Conservation (phyloP, 2,888 invertebrate genomes). For the Orthosia cruda region DNA sequence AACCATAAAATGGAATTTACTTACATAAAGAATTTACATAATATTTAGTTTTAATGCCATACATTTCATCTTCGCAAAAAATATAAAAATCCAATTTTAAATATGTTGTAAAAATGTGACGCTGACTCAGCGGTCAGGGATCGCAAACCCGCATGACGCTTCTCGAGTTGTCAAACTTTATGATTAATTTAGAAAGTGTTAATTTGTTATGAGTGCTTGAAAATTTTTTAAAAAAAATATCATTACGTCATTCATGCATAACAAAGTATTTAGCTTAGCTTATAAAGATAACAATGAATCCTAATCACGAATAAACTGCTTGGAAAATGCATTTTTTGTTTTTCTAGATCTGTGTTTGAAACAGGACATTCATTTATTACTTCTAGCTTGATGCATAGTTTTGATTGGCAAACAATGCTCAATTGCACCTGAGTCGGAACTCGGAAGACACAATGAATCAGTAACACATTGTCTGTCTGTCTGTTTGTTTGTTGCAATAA, state of each 20-base stretch:
- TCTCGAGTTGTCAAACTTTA: neutral
- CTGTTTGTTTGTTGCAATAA: conserved; percentile 38
- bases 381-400: conserved; percentile 1
- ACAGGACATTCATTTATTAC: neutral
- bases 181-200: conserved; percentile 1
- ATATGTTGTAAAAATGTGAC: neutral
- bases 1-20: conserved; percentile 6
- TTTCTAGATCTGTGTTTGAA: neutral
- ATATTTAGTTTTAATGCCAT: conserved; percentile 4
- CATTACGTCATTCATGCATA: neutral
- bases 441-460: conserved; percentile 46
- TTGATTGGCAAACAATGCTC: conserved; percentile 45
- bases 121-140: conserved; percentile 10
- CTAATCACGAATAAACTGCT: neutral
- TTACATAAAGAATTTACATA: conserved; percentile 12
- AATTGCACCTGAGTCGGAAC: conserved; percentile 2
- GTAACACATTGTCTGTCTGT: conserved; percentile 36
- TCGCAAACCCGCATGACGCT: neutral
- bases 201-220: neutral
- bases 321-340: neutral
- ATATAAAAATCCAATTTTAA: conserved; percentile 1
- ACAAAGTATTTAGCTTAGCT: neutral
- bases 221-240: neutral
- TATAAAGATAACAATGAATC: neutral
- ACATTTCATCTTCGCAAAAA: neutral